Evolutionary conservation across 2,113 vertebrate species (phyloP), one percentile per base, ranked within the genome.

Genomic region (Pygoscelis adeliae): DNA sequence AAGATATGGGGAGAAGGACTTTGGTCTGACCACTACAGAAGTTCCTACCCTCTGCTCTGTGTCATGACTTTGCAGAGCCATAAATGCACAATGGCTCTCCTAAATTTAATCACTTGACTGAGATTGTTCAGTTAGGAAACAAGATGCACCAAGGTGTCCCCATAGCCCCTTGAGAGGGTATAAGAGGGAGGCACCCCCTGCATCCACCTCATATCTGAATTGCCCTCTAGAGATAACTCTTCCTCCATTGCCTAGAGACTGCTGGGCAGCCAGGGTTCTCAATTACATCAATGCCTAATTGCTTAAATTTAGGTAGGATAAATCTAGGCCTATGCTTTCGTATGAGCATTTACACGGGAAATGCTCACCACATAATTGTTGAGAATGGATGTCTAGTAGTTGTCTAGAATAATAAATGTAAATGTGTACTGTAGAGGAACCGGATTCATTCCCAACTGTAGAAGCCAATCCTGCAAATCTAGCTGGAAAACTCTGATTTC

Each of bases 71-170:
- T 0, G 0, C 36, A 89, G 29, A 84, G 17, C 8, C 40, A 29
- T 29, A 81, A 58, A 71, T 1, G 17, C 27, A 38, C 3, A 27
- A 38, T 0, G 5, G 1, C 1, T 63, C 21, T 76, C 40, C 36
- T 76, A 72, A 47, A 72, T 63, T 8, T 55, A 53, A 67, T 44
- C 29, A 23, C 29, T 49, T 32, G n/a, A 50, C 20, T 63, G 65
- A 79, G 40, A 55, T 82, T 66, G 32, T 81, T 67, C 20, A 26
- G 15, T 38, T 29, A 55, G 46, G 58, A 71, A 81, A 77, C 2
- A 8, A 93, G 30, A 29, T 38, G 32, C 7, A 30, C 5, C 4
- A 20, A 42, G 12, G 50, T 46, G 19, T 6, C 36, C 4, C 4
- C 7, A 17, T 2, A 22, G 22, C 4, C 16, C 23, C 38, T 59